phyloP scores from a whole-genome alignment of 92 coral and sea anemone species.

The Bergia puertoricense region DNA sequence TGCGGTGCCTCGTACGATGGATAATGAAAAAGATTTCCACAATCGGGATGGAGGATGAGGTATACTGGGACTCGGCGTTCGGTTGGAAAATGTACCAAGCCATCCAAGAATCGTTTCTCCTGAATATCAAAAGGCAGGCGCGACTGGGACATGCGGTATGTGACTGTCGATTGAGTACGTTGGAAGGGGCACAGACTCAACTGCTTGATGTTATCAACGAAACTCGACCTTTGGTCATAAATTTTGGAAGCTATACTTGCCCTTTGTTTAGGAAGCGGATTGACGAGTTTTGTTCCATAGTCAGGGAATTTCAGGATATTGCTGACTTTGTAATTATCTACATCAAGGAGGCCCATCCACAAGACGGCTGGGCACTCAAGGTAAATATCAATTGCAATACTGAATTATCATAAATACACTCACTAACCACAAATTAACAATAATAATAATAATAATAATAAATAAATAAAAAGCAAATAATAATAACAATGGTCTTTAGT shows the following conservation, averaged over 20 bases:
- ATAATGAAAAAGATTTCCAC: constrained; percentile 21
- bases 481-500: too few species aligned
- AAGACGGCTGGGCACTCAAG: constrained; percentile 55
- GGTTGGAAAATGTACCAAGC: constrained; percentile 12
- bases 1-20: constrained; percentile 3
- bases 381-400: neutral
- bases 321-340: constrained; percentile 53
- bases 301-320: constrained; percentile 49
- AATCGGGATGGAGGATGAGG: neutral
- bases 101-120: neutral
- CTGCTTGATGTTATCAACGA: constrained; percentile 25
- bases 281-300: constrained; percentile 44
- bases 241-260: constrained; percentile 50
- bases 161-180: constrained; percentile 23
- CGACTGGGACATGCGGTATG: neutral
- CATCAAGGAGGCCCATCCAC: constrained; percentile 48
- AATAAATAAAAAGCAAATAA: too few species aligned
- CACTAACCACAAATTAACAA: too few species aligned
- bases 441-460: too few species aligned
- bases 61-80: neutral
- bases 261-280: constrained; percentile 46
- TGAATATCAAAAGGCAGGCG: neutral
- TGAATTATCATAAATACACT: too few species aligned
- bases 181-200: constrained; percentile 34
- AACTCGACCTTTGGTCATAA: constrained; percentile 47